A percentile compares a stretch with the other conserved stretches of the same genome.
Conservation (phyloP, 2,113 vertebrate genomes). For the human region DNA sequence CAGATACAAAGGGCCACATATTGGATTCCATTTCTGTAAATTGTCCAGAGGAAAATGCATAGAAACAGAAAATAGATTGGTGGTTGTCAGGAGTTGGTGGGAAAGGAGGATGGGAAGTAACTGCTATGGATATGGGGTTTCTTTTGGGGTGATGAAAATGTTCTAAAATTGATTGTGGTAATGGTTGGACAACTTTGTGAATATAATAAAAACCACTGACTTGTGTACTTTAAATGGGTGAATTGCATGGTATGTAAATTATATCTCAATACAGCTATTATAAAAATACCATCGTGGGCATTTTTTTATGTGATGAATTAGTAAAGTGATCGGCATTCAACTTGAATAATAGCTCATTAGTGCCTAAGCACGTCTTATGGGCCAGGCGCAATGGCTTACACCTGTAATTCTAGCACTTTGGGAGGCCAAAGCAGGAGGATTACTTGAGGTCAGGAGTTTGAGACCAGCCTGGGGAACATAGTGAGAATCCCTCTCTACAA, state of each 20-base stretch:
- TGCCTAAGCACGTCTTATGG: neutral
- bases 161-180: neutral
- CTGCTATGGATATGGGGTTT: neutral
- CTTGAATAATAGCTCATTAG: neutral
- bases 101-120: neutral
- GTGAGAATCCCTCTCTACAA: too few relatives aligned
- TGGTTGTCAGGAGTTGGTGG: neutral
- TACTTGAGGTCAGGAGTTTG: too few relatives aligned
- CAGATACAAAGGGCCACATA: neutral
- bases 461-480: too few relatives aligned
- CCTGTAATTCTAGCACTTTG: too few relatives aligned
- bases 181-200: neutral
- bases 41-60: neutral
- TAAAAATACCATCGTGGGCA: neutral
- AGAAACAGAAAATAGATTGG: neutral
- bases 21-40: fast-evolving
- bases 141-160: neutral
- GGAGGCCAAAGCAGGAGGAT: too few relatives aligned
- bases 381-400: too few relatives aligned
- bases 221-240: neutral
- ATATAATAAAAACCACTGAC: neutral
- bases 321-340: neutral
- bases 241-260: neutral
- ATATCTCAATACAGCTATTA: neutral
- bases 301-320: neutral